Base-by-base conservation (phyloP, 2,113 vertebrate species). In the Cariama cristata region DNA sequence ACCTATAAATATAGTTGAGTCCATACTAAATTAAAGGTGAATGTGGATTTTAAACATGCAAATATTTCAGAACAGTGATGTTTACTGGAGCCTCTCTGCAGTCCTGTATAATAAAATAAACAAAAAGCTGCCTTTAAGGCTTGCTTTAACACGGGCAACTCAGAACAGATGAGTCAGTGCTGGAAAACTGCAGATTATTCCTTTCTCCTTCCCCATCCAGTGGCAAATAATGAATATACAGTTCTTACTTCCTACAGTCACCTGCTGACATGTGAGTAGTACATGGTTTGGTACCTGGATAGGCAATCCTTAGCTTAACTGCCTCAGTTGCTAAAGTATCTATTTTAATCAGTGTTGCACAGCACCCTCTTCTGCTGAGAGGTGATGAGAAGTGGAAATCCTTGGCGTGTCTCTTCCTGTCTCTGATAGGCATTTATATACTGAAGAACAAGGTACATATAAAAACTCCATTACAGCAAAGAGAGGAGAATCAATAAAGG, bases 381-480 rank as follows among this genome's bases (percentile, higher is more conserved):
- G 77, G 52, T 47, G 81, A 62, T 22, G 71, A 88, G 85, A 32
- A 38, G 6, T 96, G 90, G 79, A 92, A 86, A 69, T 95, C 88
- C 75, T 75, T 67, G 47, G 14, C 62, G 82, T 92, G 66, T 73
- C 68, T 92, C 64, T 91, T 35, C 73, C 74, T 84, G 49, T 67
- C 58, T 95, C 84, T 92, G 49, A 84, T 81, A 85, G 76, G 80
- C 84, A 81, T 96, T 96, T 96, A 96, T 91, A 56, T 50, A 93
- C 91, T 79, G 86, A 83, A 83, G 93, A 96, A 74, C 60, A 83
- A 88, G 58, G 67, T 18, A 92, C 82, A 90, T 90, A 77, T 96
- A 67, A 96, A 97, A 96, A 93, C 90, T 94, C 94, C 93, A 95
- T 96, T 96, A 97, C 64, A 88, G 90, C 93, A 86, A 88, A 87